Evolutionary conservation across 2,797 vertebrate species (phyloP).

Genomic region (Rhyacichthys aspro): DNA sequence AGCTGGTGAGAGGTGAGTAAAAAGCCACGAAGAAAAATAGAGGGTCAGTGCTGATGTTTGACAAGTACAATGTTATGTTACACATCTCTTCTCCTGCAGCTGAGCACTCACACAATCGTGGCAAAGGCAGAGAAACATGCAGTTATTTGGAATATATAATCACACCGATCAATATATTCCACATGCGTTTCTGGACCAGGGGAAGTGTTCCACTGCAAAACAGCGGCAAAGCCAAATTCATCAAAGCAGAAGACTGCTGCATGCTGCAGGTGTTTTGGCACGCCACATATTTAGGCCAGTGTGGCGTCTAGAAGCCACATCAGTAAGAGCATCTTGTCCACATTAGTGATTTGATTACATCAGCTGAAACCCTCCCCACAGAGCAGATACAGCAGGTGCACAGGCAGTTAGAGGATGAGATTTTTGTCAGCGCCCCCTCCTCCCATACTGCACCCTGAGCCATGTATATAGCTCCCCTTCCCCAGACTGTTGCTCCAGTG

Average conservation of each 20-base stretch:
- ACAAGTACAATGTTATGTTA: slow-evolving; percentile 57
- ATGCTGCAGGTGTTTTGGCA: slow-evolving; percentile 31
- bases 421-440: slow-evolving; percentile 76
- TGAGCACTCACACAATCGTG: slow-evolving; percentile 18
- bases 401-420: slow-evolving; percentile 63
- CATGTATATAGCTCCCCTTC: slow-evolving; percentile 3
- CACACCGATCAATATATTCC: slow-evolving; percentile 66
- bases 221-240: slow-evolving; percentile 37
- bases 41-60: slow-evolving; percentile 52
- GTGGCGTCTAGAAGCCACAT: slow-evolving; percentile 47
- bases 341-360: slow-evolving; percentile 68
- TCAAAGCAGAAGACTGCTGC: slow-evolving; percentile 9
- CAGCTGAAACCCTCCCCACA: slow-evolving; percentile 64
- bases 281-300: slow-evolving; percentile 34
- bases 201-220: slow-evolving; percentile 51
- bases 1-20: slow-evolving; percentile 63
- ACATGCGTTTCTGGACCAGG: slow-evolving; percentile 64
- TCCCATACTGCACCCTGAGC: slow-evolving; percentile 7
- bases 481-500: slow-evolving; percentile 50
- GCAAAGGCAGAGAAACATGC: slow-evolving; percentile 61
- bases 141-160: slow-evolving; percentile 64
- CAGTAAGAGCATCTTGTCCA: slow-evolving; percentile 58
- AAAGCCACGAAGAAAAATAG: slow-evolving; percentile 42
- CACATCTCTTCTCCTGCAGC: slow-evolving; percentile 32
- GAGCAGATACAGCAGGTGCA: slow-evolving; percentile 68